phyloP scores from a whole-genome alignment of 2,888 invertebrate genomes.

The Netelia melanura region DNA sequence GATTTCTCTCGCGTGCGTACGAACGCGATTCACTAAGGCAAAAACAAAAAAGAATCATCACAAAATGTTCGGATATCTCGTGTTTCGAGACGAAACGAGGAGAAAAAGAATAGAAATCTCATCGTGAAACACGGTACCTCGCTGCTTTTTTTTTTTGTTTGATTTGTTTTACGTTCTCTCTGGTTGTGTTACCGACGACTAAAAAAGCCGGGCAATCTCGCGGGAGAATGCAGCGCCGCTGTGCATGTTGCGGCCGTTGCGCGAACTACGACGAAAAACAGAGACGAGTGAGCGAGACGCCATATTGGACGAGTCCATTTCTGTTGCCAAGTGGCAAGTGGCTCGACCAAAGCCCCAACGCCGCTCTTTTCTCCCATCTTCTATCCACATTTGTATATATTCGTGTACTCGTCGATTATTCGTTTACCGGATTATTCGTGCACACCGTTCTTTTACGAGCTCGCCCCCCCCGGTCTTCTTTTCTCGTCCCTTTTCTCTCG shows the following conservation, averaged over 20 bases:
- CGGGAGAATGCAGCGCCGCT: constrained; percentile 2
- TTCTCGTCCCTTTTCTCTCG: background rate
- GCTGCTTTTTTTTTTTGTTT: background rate
- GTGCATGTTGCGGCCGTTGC: constrained; percentile 1
- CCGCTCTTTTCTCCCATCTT: constrained; percentile 18
- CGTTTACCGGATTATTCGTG: constrained; percentile 5
- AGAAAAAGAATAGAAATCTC: background rate
- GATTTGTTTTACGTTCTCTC: background rate
- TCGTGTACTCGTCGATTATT: constrained; percentile 65
- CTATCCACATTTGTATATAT: constrained; percentile 12
- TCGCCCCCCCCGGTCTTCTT: background rate
- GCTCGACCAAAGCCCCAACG: constrained; percentile 42
- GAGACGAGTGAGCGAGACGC: constrained; percentile 66
- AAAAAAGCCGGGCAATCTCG: background rate
- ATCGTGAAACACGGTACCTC: background rate
- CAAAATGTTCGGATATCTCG: constrained; percentile 10
- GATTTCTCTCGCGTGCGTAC: constrained; percentile 14
- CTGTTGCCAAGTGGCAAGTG: constrained; percentile 72
- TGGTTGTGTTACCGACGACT: background rate
- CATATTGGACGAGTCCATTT: constrained; percentile 84
- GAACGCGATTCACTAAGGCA: background rate
- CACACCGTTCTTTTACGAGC: background rate
- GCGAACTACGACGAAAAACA: constrained; percentile 22
- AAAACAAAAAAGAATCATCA: too few relatives aligned
- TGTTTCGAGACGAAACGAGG: background rate